Evolutionary conservation across 2,113 vertebrate genomes (phyloP).

Genomic region (Mirounga angustirostris): DNA sequence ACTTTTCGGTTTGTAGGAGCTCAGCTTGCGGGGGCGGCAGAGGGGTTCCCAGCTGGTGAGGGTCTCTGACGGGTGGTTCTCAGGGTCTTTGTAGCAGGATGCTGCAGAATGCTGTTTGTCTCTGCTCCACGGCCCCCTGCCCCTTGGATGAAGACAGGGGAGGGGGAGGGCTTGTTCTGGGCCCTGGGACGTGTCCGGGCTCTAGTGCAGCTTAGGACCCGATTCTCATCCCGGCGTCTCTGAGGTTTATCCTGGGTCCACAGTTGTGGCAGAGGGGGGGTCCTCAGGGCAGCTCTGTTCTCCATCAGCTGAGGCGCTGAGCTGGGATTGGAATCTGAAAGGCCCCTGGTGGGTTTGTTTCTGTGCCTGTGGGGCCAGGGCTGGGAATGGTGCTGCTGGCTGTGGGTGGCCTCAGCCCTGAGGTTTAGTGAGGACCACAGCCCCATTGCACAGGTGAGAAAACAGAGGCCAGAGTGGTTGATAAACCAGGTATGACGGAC

Average conservation of each 20-base stretch:
- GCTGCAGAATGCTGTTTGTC: background rate
- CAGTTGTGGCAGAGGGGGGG: background rate
- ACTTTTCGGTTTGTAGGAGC: background rate
- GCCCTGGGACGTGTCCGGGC: background rate
- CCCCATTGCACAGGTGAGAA: background rate
- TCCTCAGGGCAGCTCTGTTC: background rate
- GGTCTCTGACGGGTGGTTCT: background rate
- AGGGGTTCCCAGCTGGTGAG: background rate
- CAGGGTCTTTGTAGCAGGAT: background rate
- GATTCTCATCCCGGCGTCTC: background rate
- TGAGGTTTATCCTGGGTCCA: rapidly evolving
- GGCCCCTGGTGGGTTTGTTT: background rate
- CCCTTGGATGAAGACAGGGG: background rate
- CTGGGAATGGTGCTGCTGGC: background rate
- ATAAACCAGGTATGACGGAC: background rate
- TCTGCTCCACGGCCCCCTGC: background rate
- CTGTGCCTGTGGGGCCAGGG: background rate
- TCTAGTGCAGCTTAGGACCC: background rate
- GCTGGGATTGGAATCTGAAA: background rate
- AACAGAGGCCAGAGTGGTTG: background rate
- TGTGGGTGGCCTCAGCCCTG: background rate
- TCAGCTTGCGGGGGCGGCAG: no score
- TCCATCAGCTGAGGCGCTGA: background rate
- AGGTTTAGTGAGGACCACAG: background rate
- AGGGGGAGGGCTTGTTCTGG: background rate